Evolutionary conservation across 2,888 invertebrate genomes (phyloP).

Genomic region (Sarcophaga subvicina): DNA sequence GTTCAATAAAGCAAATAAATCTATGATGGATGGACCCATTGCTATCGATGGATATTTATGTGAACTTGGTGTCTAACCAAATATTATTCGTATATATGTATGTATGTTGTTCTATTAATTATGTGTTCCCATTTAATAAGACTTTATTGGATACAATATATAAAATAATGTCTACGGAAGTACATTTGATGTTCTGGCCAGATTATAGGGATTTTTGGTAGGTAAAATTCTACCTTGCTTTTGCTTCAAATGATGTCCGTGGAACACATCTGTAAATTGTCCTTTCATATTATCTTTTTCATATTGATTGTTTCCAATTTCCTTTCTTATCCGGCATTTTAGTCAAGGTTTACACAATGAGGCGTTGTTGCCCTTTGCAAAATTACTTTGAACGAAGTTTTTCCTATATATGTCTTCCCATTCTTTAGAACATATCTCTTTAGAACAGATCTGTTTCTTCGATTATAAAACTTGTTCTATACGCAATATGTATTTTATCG

Average conservation of each 20-base stretch:
- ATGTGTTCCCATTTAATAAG: too few relatives aligned
- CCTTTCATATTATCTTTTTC: constrained; percentile 1
- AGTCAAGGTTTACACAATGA: constrained; percentile 7
- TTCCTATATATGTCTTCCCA: not conserved
- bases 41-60: too few relatives aligned
- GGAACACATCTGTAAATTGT: not conserved
- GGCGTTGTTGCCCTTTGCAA: constrained; percentile 4
- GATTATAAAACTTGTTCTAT: not conserved
- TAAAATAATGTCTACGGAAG: too few relatives aligned
- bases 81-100: too few relatives aligned
- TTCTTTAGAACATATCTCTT: not conserved
- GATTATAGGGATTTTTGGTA: too few relatives aligned
- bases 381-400: constrained; percentile 6
- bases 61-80: too few relatives aligned
- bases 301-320: not conserved
- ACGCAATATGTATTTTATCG: not conserved
- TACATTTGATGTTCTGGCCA: too few relatives aligned
- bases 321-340: not conserved
- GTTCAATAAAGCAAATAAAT: too few relatives aligned
- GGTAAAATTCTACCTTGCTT: too few relatives aligned
- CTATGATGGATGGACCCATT: too few relatives aligned
- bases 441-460: not conserved
- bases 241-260: constrained; percentile 6
- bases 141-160: too few relatives aligned
- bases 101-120: too few relatives aligned